Evolutionary conservation across 2,888 invertebrate genomes (phyloP).

Genomic region (Chloroclystis v-ata): DNA sequence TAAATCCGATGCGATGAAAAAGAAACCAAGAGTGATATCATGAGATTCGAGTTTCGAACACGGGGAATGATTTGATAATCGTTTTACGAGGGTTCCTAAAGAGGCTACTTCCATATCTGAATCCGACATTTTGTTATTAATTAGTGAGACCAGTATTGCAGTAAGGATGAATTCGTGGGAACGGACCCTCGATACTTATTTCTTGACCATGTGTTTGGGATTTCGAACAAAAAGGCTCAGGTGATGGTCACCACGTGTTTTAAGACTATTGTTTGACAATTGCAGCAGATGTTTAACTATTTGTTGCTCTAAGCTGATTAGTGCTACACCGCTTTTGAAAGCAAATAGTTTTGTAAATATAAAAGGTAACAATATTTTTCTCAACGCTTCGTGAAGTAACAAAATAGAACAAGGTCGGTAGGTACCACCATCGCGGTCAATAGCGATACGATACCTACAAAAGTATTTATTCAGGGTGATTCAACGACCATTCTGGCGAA

Average conservation of each 20-base stretch:
- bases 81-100: slow-evolving; percentile 70
- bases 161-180: slow-evolving; percentile 69
- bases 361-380: slow-evolving; percentile 34
- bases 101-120: slow-evolving; percentile 67
- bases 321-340: slow-evolving; percentile 34
- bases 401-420: slow-evolving; percentile 57
- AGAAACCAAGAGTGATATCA: slow-evolving; percentile 56
- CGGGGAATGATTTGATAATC: slow-evolving; percentile 69
- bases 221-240: slow-evolving; percentile 62
- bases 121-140: slow-evolving; percentile 66
- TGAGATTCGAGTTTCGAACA: slow-evolving; percentile 43
- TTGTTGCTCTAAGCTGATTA: slow-evolving; percentile 42
- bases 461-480: slow-evolving; percentile 39
- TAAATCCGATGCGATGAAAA: slow-evolving; percentile 61
- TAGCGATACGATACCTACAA: slow-evolving; percentile 41
- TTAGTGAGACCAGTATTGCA: slow-evolving; percentile 49
- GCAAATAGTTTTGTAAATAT: slow-evolving; percentile 33
- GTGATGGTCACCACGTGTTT: slow-evolving; percentile 57
- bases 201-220: slow-evolving; percentile 58
- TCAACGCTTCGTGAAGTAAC: slow-evolving; percentile 32
- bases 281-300: slow-evolving; percentile 58
- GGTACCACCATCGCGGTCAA: slow-evolving; percentile 40
- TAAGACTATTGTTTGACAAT: slow-evolving; percentile 51
- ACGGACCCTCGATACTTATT: slow-evolving; percentile 47
- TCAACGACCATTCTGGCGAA: slow-evolving; percentile 9